Evolutionary conservation across 2,797 vertebrate genomes (phyloP), one percentile per base, ranked within the genome.

Genomic region (Myotis pilosus): DNA sequence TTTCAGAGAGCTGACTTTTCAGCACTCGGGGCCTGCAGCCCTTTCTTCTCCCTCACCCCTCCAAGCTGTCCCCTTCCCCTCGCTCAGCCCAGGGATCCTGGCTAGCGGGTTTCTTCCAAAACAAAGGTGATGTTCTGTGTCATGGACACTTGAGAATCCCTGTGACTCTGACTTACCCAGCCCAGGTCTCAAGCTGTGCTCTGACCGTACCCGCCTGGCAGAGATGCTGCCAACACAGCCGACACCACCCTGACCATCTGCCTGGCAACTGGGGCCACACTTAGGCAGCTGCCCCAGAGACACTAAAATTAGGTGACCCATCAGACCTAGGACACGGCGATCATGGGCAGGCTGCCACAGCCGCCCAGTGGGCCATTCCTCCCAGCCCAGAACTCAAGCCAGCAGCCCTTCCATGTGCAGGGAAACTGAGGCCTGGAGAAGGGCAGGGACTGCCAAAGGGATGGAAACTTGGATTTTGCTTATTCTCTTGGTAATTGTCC

Each of bases 271-370:
- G 97, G 96, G 96, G 96, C 96, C 97, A 92, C 96, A 95, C 93
- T 96, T 87, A 92, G 97, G 89, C 96, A 98, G 95, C 96, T 96
- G 72, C 91, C 94, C 22, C 5, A 92, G 94, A 96, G 76, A 91
- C 94, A 78, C 98, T 98, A 98, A 98, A 98, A 98, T 98, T 98
- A 98, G 97, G 93, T 97, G 96, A 97, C 97, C 97, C 83, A 49
- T 92, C 95, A 97, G 94, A 95, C 93, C 97, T 47, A 95, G 96
- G 95, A 95, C 96, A 94, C 53, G 20, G 66, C 49, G 90, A 76
- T 97, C 82, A 16, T 1, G 19, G 82, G 88, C 78, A 91, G 57
- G 28, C 13, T 33, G 44, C 92, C 88, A 55, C 57, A 55, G 33
- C 22, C 17, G 8, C 53, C 80, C 76, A 16, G 53, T 66, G 38